These are phyloP conservation scores for Squalus acanthias DNA, from an alignment of 2,797 vertebrate genomes.

Conservation along the genomic window DNA sequence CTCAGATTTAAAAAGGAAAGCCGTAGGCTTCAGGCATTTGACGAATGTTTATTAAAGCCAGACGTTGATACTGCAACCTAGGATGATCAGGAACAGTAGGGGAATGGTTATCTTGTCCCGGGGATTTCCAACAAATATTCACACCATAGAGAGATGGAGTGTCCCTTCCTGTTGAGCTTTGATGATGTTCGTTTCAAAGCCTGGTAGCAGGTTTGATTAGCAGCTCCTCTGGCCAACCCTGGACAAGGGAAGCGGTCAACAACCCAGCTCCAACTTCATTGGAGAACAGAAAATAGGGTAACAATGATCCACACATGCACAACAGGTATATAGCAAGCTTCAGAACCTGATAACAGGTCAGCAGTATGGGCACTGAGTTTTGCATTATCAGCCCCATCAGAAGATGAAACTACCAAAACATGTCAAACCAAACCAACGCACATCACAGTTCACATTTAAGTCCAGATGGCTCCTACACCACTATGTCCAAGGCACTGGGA, in stretches of 20 bases:
- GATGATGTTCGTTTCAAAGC: background rate
- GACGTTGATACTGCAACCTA: background rate
- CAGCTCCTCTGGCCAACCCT: background rate
- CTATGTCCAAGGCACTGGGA: no score
- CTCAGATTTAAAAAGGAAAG: background rate
- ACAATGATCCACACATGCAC: background rate
- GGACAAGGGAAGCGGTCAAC: background rate
- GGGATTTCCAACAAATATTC: background rate
- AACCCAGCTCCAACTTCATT: background rate
- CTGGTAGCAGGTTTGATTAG: background rate
- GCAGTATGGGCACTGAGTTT: background rate
- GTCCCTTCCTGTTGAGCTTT: background rate
- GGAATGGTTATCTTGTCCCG: background rate
- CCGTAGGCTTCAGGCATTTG: background rate
- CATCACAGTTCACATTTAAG: background rate
- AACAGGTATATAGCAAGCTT: background rate
- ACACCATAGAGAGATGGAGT: background rate
- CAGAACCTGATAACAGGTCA: background rate
- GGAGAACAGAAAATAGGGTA: background rate
- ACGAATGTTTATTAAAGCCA: background rate
- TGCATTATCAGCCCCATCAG: background rate
- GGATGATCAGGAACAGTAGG: background rate
- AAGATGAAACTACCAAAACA: background rate
- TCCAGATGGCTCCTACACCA: background rate
- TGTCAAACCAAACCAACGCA: background rate